Conservation (phyloP, 1,140 invertebrate species). For the Drosophila pectinifera region DNA sequence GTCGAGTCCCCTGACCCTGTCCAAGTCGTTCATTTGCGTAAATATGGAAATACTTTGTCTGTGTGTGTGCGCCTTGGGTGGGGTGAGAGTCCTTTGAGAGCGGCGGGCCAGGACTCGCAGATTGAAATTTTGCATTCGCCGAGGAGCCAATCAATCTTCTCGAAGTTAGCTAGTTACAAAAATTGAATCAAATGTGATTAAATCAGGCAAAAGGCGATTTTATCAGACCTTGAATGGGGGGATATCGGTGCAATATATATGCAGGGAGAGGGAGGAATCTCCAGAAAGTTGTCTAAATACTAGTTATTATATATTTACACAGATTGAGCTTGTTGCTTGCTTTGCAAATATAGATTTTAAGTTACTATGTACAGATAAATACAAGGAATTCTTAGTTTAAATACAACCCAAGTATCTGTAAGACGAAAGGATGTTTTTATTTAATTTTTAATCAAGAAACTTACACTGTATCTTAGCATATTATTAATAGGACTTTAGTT, state of each 20-base stretch:
- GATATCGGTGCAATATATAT: not conserved
- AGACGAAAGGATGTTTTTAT: too few relatives aligned
- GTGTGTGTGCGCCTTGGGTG: constrained; percentile 5
- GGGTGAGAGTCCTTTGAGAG: constrained; percentile 28
- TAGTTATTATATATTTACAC: too few relatives aligned
- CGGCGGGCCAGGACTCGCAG: constrained; percentile 13
- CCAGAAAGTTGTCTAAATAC: too few relatives aligned
- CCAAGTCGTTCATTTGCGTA: constrained; percentile 51
- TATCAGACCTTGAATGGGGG: not conserved
- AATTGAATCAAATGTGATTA: constrained; percentile 48
- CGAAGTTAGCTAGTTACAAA: constrained; percentile 7
- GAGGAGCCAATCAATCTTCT: constrained; percentile 39
- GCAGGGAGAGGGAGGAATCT: not conserved
- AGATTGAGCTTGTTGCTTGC: too few relatives aligned
- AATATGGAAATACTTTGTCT: constrained; percentile 47
- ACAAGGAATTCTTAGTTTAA: too few relatives aligned
- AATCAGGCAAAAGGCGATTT: constrained; percentile 20
- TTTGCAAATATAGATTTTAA: too few relatives aligned
- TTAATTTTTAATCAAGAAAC: too few relatives aligned
- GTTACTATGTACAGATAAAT: too few relatives aligned
- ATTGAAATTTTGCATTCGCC: constrained; percentile 40
- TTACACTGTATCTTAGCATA: too few relatives aligned
- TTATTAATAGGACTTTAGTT: too few relatives aligned
- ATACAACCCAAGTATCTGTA: too few relatives aligned
- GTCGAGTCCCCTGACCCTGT: constrained; percentile 24